Base-by-base conservation (phyloP, 2,113 vertebrate genomes). In the Anser brachyrhynchus region DNA sequence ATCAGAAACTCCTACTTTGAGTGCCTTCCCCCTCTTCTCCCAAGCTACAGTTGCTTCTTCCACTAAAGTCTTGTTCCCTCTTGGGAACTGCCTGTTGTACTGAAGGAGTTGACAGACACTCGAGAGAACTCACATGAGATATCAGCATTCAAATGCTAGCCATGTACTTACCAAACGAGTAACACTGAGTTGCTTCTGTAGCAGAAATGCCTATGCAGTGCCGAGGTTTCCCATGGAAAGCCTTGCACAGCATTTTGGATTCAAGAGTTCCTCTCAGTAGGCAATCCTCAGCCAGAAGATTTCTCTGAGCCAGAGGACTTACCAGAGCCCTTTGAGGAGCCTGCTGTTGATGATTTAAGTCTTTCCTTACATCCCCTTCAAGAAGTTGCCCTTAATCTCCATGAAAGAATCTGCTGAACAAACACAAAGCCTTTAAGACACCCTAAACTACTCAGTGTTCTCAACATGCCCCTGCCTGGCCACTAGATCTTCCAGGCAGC, bases 11-110 rank as follows among this genome's bases (percentile, higher is more conserved):
- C 33, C 17, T 69, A 19, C n/a, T 87, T 58, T 62, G 44, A 82
- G 14, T 62, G 74, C 39, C 81, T 11, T 57, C 78, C 26, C 11
- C 5, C 29, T 70, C 41, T 7, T 90, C 7, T 78, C 0, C 0
- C 1, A 3, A 84, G 25, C 31, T 37, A 9, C 31, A 57, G 22
- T 64, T 29, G 2, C 35, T 87, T 41, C 35, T 74, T 92, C 49
- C 9, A 49, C 19, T 26, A 72, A 76, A 72, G 52, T n/a, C 29
- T 57, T 72, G 9, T 44, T 69, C 4, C 1, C 13, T 51, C 59
- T 69, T 74, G 29, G 10, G 12, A 84, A 2, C 33, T 49, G 28
- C 69, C 9, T 1, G 0, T 88, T 92, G 90, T 58, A 22, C 29
- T 54, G 3, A 13, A 11, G 28, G 52, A 66, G 57, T 22, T 82